Evolutionary conservation across 2,888 invertebrate genomes (phyloP).

Genomic region (Sarcophaga variegata): DNA sequence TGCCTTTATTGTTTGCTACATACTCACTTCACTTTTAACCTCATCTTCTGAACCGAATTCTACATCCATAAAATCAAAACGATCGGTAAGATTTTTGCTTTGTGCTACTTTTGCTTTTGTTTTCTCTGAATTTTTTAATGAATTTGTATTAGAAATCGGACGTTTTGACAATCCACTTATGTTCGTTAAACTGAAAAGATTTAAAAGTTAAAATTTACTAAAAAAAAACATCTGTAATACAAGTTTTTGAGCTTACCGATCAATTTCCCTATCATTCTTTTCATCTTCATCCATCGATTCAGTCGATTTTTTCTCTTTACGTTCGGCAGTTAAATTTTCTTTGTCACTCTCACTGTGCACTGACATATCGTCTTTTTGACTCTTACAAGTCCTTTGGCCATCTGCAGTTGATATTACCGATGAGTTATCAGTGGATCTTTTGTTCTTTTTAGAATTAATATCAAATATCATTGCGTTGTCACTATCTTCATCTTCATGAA

Average conservation of each 20-base stretch:
- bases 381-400: slow-evolving; percentile 25
- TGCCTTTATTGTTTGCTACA: slow-evolving; percentile 66
- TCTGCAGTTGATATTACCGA: slow-evolving; percentile 2
- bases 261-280: slow-evolving; percentile 78
- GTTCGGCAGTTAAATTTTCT: slow-evolving; percentile 67
- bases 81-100: slow-evolving; percentile 68
- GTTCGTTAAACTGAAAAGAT: slow-evolving; percentile 75
- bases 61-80: slow-evolving; percentile 70
- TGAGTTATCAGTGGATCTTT: slow-evolving; percentile 14
- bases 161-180: slow-evolving; percentile 75
- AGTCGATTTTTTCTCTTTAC: slow-evolving; percentile 62
- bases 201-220: slow-evolving; percentile 4
- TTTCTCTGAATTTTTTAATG: slow-evolving; percentile 66
- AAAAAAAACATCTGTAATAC: neutral
- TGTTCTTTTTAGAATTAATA: slow-evolving; percentile 47
- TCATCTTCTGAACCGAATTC: slow-evolving; percentile 73
- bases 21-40: slow-evolving; percentile 77
- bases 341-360: slow-evolving; percentile 73
- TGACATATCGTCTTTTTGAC: slow-evolving; percentile 46
- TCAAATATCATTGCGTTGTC: slow-evolving; percentile 57
- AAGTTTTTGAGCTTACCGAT: slow-evolving; percentile 73
- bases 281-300: slow-evolving; percentile 71
- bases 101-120: slow-evolving; percentile 63
- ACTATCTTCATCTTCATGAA: slow-evolving; percentile 48
- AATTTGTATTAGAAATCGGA: slow-evolving; percentile 51